Evolutionary conservation across 2,888 invertebrate species (phyloP), one percentile per base, ranked within the genome.

Genomic region (Heliothis peltigera): DNA sequence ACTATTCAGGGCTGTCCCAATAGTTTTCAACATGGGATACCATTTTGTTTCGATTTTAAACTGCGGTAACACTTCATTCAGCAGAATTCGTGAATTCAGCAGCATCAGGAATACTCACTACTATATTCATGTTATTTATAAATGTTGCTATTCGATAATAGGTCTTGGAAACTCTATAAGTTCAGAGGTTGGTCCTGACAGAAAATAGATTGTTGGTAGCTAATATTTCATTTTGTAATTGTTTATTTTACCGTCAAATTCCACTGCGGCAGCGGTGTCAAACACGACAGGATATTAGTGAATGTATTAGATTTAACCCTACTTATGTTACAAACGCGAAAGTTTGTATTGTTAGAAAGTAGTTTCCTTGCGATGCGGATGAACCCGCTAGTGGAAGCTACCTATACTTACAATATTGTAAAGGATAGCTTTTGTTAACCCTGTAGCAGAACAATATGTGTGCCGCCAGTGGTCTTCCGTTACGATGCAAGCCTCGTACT

Each of bases 401-500:
- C n/a, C n/a, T n/a, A n/a, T n/a, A n/a, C n/a, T n/a, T n/a, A n/a
- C n/a, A n/a, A n/a, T n/a, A 56, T n/a, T 42, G 19, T 25, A 10
- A 10, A 21, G 7, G 17, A 47, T 63, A 39, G 47, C 43, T 28
- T 54, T 48, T 28, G 66, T 46, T 66, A 81, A 65, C 81, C 76
- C 81, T 80, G 71, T 35, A 25, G 25, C 49, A 59, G 48, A 73
- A 75, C 66, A 69, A 71, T 70, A 77, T 74, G 68, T 80, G 58
- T 80, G 78, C 46, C 78, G 62, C 47, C 57, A 55, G 44, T 67
- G 64, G 64, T 59, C 64, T 67, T 65, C 81, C 81, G 81, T 80
- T 81, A 80, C 81, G 73, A 73, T 65, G 70, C 77, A 53, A 70
- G 64, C 59, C 68, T 70, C 48, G 58, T 43, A 53, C 62, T 64